phyloP scores from a whole-genome alignment of 2,113 vertebrate species.

The Psammodynastes pulverulentus region DNA sequence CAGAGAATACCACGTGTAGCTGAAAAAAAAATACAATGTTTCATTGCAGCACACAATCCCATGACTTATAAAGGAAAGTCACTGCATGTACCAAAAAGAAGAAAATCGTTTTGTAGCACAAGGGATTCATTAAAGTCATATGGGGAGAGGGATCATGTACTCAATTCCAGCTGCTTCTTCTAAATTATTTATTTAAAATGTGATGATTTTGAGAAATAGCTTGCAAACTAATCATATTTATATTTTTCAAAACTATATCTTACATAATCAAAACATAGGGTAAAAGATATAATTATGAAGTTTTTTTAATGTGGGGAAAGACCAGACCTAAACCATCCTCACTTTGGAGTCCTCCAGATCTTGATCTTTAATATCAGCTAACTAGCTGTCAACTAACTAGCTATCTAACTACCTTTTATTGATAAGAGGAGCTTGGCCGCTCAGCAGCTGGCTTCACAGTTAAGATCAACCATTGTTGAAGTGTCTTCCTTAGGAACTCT shows the following conservation, averaged over 20 bases:
- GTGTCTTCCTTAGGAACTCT: not conserved
- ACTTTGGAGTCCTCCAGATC: not conserved
- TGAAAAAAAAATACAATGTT: not conserved
- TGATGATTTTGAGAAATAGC: not conserved
- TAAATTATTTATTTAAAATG: not conserved
- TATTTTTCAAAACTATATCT: not conserved
- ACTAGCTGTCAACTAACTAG: not conserved
- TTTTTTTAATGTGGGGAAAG: not conserved
- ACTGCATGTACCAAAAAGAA: not conserved
- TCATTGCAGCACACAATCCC: not conserved
- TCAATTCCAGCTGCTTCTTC: constrained; percentile 15
- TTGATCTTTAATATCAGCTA: not conserved
- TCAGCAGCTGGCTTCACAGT: not conserved
- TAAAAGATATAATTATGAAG: constrained; percentile 20
- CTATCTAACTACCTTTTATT: not conserved
- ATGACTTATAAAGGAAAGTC: constrained; percentile 19
- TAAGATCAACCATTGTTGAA: not conserved
- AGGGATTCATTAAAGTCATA: constrained; percentile 32
- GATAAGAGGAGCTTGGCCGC: not conserved
- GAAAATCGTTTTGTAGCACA: constrained; percentile 22
- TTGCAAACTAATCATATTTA: not conserved
- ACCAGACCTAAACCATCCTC: not conserved
- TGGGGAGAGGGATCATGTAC: not conserved
- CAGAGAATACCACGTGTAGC: not conserved
- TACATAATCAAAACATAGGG: constrained; percentile 16